phyloP scores from a whole-genome alignment of 2,797 vertebrate genomes.

The Allobates femoralis region DNA sequence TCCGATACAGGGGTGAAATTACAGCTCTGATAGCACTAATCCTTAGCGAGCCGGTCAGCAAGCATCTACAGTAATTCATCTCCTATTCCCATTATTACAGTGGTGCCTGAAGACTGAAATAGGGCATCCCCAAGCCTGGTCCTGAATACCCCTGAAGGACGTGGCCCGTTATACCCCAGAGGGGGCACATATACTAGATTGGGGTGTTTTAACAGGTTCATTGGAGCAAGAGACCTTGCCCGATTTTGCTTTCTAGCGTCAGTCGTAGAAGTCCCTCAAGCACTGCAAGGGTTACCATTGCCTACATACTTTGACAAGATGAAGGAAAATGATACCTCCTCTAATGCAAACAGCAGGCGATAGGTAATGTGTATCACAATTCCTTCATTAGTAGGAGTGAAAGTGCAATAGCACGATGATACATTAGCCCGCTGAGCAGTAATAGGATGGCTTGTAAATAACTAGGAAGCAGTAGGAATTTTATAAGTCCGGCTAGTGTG shows the following conservation, averaged over 20 bases:
- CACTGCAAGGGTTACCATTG: constrained; percentile 51
- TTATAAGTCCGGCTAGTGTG: constrained; percentile 56
- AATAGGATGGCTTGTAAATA: constrained; percentile 61
- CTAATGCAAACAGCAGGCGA: constrained; percentile 61
- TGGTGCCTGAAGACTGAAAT: constrained; percentile 13
- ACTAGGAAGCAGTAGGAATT: constrained; percentile 48
- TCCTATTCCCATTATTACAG: constrained; percentile 44
- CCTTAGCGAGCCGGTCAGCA: constrained; percentile 24
- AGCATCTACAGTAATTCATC: constrained; percentile 32
- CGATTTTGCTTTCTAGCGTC: constrained; percentile 42
- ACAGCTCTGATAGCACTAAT: constrained; percentile 45
- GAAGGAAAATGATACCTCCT: constrained; percentile 55
- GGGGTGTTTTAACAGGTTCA: constrained; percentile 33
- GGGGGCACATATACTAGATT: constrained; percentile 17
- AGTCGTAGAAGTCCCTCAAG: constrained; percentile 12
- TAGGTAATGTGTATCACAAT: constrained; percentile 61
- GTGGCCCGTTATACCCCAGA: constrained; percentile 21
- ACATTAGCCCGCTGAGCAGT: constrained; percentile 60
- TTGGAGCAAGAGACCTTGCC: constrained; percentile 13
- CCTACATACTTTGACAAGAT: constrained; percentile 54
- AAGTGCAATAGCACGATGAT: constrained; percentile 62
- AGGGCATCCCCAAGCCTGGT: constrained; percentile 6
- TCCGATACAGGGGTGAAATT: constrained; percentile 46
- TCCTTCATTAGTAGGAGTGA: constrained; percentile 63
- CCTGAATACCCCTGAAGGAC: constrained; percentile 6